These are phyloP conservation scores for Notospermus geniculatus DNA, from an alignment of 1,140 invertebrate genomes.

Conservation along the genomic window DNA sequence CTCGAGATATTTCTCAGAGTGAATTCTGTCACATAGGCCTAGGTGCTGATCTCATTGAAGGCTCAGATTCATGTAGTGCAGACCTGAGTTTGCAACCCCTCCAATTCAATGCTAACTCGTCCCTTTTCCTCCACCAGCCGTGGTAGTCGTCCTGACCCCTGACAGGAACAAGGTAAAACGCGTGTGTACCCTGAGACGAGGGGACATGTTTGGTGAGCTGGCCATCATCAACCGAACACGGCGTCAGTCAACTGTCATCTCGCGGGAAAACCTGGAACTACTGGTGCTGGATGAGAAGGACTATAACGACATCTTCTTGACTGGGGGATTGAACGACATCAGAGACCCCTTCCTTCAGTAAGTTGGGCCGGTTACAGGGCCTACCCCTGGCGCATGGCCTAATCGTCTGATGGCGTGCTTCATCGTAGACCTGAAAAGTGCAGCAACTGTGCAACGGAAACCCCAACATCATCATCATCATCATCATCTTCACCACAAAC, in stretches of 20 bases:
- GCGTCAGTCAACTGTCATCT: constrained; percentile 41
- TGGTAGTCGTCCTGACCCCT: constrained; percentile 36
- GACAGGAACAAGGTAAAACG: constrained; percentile 30
- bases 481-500: too few relatives aligned
- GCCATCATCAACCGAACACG: constrained; percentile 37
- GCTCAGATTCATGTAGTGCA: neutral
- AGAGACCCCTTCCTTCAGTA: constrained; percentile 43
- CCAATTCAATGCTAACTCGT: neutral
- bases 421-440: too few relatives aligned
- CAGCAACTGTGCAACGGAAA: too few relatives aligned
- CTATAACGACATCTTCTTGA: constrained; percentile 46
- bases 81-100: neutral
- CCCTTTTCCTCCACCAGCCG: constrained; percentile 25
- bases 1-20: too few relatives aligned
- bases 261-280: constrained; percentile 41
- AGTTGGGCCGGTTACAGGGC: too few relatives aligned
- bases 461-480: too few relatives aligned
- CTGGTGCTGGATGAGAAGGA: constrained; percentile 41
- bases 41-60: too few relatives aligned
- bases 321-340: constrained; percentile 35
- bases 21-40: too few relatives aligned
- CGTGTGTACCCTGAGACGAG: constrained; percentile 33
- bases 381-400: too few relatives aligned
- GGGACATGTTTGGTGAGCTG: constrained; percentile 46
- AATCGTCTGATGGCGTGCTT: too few relatives aligned